Conservation (phyloP, 37 sponge, comb jelly and placozoan species). For the Agelas oroides region DNA sequence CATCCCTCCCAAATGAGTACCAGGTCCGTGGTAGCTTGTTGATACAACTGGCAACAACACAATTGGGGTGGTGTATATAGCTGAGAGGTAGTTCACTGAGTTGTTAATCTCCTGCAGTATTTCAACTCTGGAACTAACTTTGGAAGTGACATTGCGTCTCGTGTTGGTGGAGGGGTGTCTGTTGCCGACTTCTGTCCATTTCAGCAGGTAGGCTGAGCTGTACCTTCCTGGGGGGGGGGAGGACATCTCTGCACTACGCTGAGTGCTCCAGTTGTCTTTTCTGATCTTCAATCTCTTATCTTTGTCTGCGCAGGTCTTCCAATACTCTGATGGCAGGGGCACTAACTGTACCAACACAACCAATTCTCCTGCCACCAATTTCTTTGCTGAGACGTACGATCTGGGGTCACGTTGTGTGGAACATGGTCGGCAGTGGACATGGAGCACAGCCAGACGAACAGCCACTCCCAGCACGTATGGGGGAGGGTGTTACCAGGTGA, state of each 20-base stretch:
- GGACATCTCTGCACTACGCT: no score
- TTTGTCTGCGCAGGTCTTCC: slow-evolving; percentile 15
- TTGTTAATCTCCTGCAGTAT: slow-evolving; percentile 49
- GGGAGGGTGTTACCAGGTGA: slow-evolving; percentile 76
- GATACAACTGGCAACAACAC: no score
- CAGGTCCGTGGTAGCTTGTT: slow-evolving; percentile 14
- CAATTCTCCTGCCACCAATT: slow-evolving; percentile 8
- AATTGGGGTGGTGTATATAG: no score
- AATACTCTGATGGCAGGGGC: not conserved
- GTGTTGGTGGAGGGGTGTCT: slow-evolving; percentile 48
- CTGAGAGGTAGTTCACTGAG: no score
- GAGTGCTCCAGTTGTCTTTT: no score
- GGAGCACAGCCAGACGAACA: not conserved
- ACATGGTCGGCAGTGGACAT: slow-evolving; percentile 39
- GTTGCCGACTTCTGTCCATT: slow-evolving; percentile 80
- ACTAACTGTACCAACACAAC: slow-evolving; percentile 16
- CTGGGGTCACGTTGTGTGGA: slow-evolving; percentile 43
- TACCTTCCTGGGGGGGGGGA: no score
- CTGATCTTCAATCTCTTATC: not conserved
- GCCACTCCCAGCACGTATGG: slow-evolving; percentile 13
- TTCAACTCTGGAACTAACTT: slow-evolving; percentile 35
- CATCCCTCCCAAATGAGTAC: not conserved
- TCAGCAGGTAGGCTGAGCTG: slow-evolving; percentile 56
- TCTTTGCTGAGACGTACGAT: slow-evolving; percentile 59
- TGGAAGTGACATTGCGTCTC: no score